Evolutionary conservation across 1,140 invertebrate genomes (phyloP), one percentile per base, ranked within the genome.

Genomic region (Homalodisca vitripennis): DNA sequence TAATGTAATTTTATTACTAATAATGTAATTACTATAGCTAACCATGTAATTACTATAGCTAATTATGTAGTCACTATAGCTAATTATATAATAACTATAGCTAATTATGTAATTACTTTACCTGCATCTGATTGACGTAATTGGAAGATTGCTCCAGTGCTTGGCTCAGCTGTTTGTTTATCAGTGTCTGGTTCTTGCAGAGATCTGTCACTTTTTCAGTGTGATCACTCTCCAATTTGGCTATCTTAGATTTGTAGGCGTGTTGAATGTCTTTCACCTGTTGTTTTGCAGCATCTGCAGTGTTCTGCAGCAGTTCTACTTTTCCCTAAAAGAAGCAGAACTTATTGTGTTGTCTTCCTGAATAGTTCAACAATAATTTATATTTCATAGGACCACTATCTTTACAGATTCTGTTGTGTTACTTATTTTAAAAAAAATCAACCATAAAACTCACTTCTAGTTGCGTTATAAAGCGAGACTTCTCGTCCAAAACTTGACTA

Each of bases 151-250:
- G 14, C 29, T 60, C 27, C 22, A 60, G 27, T 2, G 55, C 22
- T 26, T 60, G 14, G 10, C 24, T 60, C 27, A 60, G 55, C n/a
- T 60, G 55, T 30, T 60, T 24, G 55, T 60, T 60, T 6, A 26
- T 60, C 29, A 60, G 24, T 10, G 55, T 60, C n/a, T 60, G 55
- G 26, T 60, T 60, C 29, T 60, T 26, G n/a, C 55, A 60, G 2
- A 60, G 10, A 60, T 6, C 22, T 3, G 55, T 26, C 24, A 60
- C 29, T 30, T 60, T 60, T 27, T 60, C 29, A 27, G 55, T 27
- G 29, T 60, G 55, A 12, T 60, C 55, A 22, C 14, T 22, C 29
- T 60, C 55, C 2, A 30, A 13, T 29, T 60, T 60, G 12, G 55
- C 26, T 12, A 60, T 27, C 24, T 60, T 60, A 22, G 55, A 60